These are phyloP conservation scores for Aplysia californica DNA, from an alignment of 1,140 invertebrate species.

Conservation along the genomic window DNA sequence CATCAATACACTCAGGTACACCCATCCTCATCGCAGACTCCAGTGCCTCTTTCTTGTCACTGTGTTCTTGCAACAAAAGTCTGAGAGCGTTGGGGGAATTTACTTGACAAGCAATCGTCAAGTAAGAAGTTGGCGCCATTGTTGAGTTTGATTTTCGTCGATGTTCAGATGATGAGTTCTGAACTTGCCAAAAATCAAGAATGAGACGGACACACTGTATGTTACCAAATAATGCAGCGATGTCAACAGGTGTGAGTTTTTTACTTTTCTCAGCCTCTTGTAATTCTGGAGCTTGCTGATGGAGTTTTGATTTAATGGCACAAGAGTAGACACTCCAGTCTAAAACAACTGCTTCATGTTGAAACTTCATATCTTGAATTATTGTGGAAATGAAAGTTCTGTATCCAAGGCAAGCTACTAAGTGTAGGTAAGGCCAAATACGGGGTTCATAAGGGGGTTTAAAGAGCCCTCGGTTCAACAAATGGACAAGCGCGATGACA, in stretches of 20 bases:
- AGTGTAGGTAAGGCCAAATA: conserved; percentile 46
- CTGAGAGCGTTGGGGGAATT: conserved; percentile 50
- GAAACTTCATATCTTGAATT: conserved; percentile 48
- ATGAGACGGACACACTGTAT: conserved; percentile 47
- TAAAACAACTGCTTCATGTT: conserved; percentile 37
- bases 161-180: neutral
- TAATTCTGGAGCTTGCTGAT: neutral
- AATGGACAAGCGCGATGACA: conserved; percentile 41
- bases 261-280: neutral
- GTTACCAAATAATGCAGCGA: conserved; percentile 49
- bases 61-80: conserved; percentile 42
- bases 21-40: conserved; percentile 44
- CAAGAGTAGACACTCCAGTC: conserved; percentile 24
- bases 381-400: conserved; percentile 45
- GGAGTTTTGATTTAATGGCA: conserved; percentile 21
- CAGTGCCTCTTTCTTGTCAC: conserved; percentile 46
- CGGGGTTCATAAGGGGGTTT: conserved; percentile 52
- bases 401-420: conserved; percentile 47
- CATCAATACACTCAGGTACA: conserved; percentile 52
- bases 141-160: neutral
- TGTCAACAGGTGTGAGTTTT: conserved; percentile 43
- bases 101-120: conserved; percentile 44
- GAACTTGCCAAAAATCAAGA: conserved; percentile 42
- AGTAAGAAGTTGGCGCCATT: conserved; percentile 13
- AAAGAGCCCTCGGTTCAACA: conserved; percentile 52